Conservation (phyloP, 2,888 invertebrate species). For the Drosophila lutescens region DNA sequence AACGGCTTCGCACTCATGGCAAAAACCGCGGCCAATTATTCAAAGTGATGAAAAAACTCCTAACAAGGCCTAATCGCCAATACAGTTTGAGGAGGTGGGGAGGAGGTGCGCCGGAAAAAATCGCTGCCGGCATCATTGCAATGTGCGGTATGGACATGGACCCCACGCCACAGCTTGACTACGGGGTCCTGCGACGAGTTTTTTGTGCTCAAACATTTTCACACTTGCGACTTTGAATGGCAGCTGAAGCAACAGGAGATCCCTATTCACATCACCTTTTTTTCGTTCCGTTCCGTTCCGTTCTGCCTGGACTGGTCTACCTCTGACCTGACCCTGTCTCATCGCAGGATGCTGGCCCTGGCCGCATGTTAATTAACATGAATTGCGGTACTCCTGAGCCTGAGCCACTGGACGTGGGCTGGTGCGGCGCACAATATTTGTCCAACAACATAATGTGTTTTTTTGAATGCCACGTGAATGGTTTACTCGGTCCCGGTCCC, state of each 20-base stretch:
- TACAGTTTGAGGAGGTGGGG: not conserved
- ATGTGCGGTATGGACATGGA: not conserved
- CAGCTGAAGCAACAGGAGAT: constrained; percentile 61
- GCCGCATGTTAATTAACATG: constrained; percentile 79
- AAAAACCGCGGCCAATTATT: constrained; percentile 11
- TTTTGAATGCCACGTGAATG: constrained; percentile 60
- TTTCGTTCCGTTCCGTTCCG: constrained; percentile 7
- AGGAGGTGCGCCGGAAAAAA: not conserved
- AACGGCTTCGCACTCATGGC: not conserved
- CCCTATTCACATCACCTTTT: constrained; percentile 23
- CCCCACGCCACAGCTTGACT: not conserved
- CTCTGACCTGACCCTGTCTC: not conserved
- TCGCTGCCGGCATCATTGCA: not conserved
- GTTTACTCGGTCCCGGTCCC: constrained; percentile 14
- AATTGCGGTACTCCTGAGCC: constrained; percentile 71
- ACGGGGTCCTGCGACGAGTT: not conserved
- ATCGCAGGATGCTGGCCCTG: constrained; percentile 4
- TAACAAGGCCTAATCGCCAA: constrained; percentile 14
- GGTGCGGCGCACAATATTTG: constrained; percentile 57
- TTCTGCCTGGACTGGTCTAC: not conserved
- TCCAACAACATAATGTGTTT: constrained; percentile 75
- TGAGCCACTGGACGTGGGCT: constrained; percentile 46
- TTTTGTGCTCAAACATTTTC: constrained; percentile 24
- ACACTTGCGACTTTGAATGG: constrained; percentile 43
- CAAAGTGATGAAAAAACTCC: not conserved